phyloP scores from a whole-genome alignment of 1,140 invertebrate species.

The Sitobion miscanthi region DNA sequence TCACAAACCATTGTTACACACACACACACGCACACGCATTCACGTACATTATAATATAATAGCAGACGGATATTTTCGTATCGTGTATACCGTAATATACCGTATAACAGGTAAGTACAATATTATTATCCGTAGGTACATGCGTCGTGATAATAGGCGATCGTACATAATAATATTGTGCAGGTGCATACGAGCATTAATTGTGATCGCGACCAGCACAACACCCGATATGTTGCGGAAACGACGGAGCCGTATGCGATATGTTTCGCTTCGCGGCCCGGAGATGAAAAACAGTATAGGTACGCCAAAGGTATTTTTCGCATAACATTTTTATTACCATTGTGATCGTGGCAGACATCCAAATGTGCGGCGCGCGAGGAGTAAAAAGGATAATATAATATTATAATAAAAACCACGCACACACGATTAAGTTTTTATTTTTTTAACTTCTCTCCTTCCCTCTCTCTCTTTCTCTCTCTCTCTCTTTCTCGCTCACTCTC shows the following conservation, averaged over 20 bases:
- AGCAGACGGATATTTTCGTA: neutral
- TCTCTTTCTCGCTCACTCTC: neutral
- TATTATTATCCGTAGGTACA: neutral
- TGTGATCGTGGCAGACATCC: conserved; percentile 35
- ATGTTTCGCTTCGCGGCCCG: too few species aligned
- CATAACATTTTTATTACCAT: conserved; percentile 22
- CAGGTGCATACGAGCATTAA: neutral
- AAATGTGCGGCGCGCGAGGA: conserved; percentile 22
- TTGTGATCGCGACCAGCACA: neutral
- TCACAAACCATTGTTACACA: neutral
- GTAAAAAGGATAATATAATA: conserved; percentile 9
- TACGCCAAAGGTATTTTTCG: neutral
- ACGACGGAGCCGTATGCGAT: neutral
- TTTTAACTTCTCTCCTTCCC: too few species aligned
- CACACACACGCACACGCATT: neutral
- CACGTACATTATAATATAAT: neutral
- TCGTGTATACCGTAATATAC: too few species aligned
- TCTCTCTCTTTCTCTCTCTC: neutral
- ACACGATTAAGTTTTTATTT: conserved; percentile 35
- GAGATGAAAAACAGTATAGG: neutral
- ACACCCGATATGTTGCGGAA: neutral
- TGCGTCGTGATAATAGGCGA: neutral
- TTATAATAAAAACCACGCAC: conserved; percentile 8
- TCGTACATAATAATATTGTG: neutral
- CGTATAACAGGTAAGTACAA: neutral